phyloP scores from a whole-genome alignment of 2,797 vertebrate species.

The Potorous gilbertii region DNA sequence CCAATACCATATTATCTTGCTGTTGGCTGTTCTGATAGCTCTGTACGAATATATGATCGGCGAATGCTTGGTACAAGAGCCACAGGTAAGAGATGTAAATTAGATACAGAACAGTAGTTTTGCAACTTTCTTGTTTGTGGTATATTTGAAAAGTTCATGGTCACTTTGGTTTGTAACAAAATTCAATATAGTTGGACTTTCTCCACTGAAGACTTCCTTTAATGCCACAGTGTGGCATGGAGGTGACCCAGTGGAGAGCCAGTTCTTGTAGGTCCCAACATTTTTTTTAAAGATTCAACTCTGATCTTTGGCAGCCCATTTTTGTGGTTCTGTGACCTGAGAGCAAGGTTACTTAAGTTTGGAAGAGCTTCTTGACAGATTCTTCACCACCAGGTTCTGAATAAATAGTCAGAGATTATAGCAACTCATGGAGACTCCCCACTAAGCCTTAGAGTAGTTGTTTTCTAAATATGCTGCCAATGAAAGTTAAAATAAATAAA shows the following conservation, averaged over 20 bases:
- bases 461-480: not conserved
- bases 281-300: not conserved
- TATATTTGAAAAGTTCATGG: conserved; percentile 26
- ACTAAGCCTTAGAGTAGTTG: not conserved
- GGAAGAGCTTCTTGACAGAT: not conserved
- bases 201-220: not conserved
- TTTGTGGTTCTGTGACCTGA: not conserved
- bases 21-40: conserved; percentile 98
- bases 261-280: not conserved
- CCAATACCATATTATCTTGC: conserved; percentile 96
- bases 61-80: conserved; percentile 98
- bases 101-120: not conserved
- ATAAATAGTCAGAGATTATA: not conserved
- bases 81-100: conserved; percentile 87
- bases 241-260: not conserved
- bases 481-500: not conserved
- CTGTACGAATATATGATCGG: conserved; percentile 97
- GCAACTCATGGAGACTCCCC: not conserved
- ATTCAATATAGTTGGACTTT: conserved; percentile 7
- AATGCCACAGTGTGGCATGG: not conserved
- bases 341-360: not conserved
- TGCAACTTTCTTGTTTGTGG: not conserved
- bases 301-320: not conserved
- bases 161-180: conserved; percentile 31
- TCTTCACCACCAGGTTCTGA: not conserved